Evolutionary conservation across 2,888 invertebrate species (phyloP).

Genomic region (Acanthococcus lagerstroemiae): DNA sequence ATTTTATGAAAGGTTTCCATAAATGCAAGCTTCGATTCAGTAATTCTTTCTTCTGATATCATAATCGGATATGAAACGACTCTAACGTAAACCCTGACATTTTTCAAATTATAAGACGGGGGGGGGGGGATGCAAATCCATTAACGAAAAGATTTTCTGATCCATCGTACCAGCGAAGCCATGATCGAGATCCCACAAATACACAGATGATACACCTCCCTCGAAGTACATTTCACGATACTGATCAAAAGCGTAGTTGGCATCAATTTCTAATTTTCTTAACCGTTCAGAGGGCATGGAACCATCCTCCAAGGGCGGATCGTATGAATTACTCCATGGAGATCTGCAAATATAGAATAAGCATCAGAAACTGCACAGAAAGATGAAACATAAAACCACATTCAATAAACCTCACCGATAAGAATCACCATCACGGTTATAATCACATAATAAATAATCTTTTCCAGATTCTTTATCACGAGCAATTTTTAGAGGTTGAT

Average conservation of each 20-base stretch:
- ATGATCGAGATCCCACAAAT: constrained; percentile 97
- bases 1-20: too few species aligned
- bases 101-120: too few species aligned
- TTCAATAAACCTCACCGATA: constrained; percentile 60
- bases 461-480: constrained; percentile 89
- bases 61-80: too few species aligned
- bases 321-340: constrained; percentile 98
- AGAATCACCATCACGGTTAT: constrained; percentile 97
- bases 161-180: constrained; percentile 72
- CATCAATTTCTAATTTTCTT: constrained; percentile 91
- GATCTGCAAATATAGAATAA: constrained; percentile 50
- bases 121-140: too few species aligned
- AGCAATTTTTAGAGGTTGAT: constrained; percentile 96
- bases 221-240: constrained; percentile 99
- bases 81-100: too few species aligned
- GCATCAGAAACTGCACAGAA: not conserved
- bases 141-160: too few species aligned
- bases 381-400: not conserved
- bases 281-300: constrained; percentile 95
- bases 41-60: too few species aligned
- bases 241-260: constrained; percentile 96
- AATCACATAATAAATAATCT: constrained; percentile 96
- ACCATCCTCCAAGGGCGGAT: constrained; percentile 95
- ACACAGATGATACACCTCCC: constrained; percentile 97
- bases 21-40: too few species aligned